These are phyloP conservation scores for Eupeodes corollae DNA, from an alignment of 1,140 invertebrate species.

Conservation along the genomic window DNA sequence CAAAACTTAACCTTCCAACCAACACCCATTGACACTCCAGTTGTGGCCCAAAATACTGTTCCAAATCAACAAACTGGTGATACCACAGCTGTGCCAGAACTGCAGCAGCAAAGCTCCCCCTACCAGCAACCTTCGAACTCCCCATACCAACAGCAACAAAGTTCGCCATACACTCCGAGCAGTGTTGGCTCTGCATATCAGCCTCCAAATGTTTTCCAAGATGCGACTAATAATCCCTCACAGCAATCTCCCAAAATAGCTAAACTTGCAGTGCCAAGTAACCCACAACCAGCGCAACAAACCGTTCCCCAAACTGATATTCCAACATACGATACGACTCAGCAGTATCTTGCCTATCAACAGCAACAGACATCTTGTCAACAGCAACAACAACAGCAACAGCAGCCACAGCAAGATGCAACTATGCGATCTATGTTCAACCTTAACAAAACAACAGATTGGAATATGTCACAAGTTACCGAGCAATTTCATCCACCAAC, in stretches of 20 bases:
- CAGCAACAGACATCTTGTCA: conserved; percentile 12
- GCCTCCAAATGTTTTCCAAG: too few relatives aligned
- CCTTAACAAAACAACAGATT: not conserved
- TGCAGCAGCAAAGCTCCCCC: conserved; percentile 31
- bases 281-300: not conserved
- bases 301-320: not conserved
- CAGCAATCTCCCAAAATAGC: not conserved
- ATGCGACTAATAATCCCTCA: not conserved
- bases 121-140: conserved; percentile 30
- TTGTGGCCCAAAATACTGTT: too few relatives aligned
- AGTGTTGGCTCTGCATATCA: not conserved
- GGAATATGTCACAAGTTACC: not conserved
- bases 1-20: too few relatives aligned
- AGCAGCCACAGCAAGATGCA: conserved; percentile 10
- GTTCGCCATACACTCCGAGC: conserved; percentile 1
- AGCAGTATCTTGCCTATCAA: not conserved
- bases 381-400: conserved; percentile 15
- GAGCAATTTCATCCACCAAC: not conserved
- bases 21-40: too few relatives aligned
- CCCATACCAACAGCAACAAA: conserved; percentile 19
- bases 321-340: too few relatives aligned
- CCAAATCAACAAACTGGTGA: conserved; percentile 14
- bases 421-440: conserved; percentile 1
- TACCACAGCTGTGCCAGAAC: conserved; percentile 22
- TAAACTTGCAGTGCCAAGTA: too few relatives aligned